phyloP scores from a whole-genome alignment of 2,888 invertebrate species.

The Eupithecia dodoneata region DNA sequence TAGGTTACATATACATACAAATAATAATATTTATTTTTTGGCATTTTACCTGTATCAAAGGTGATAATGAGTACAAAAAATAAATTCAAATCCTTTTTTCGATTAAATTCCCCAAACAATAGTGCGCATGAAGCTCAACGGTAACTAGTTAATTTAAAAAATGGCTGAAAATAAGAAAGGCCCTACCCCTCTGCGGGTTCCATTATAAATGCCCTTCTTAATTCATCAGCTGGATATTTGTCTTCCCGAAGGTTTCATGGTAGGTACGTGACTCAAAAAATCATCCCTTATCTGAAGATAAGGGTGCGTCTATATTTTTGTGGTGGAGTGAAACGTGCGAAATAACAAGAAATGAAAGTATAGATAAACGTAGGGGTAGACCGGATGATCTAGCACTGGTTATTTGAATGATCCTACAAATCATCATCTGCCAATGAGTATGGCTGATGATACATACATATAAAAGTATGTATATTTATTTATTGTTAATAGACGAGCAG shows the following conservation, averaged over 20 bases:
- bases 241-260: slow-evolving; percentile 37
- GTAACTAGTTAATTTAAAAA: not conserved
- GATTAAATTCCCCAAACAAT: not conserved
- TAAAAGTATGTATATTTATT: too few relatives aligned
- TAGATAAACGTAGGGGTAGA: not conserved
- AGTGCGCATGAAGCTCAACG: not conserved
- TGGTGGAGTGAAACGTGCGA: not conserved
- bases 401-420: not conserved
- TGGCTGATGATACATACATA: too few relatives aligned
- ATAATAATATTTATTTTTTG: too few relatives aligned
- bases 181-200: slow-evolving; percentile 27
- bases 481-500: too few relatives aligned
- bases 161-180: slow-evolving; percentile 10
- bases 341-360: not conserved
- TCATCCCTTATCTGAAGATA: slow-evolving; percentile 30
- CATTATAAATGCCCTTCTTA: slow-evolving; percentile 39
- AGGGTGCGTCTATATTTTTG: not conserved
- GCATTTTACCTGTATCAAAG: too few relatives aligned
- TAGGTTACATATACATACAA: too few relatives aligned
- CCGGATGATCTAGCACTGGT: not conserved
- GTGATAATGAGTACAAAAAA: too few relatives aligned
- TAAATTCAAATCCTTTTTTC: too few relatives aligned
- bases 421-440: too few relatives aligned
- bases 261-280: slow-evolving; percentile 41
- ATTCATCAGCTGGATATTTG: slow-evolving; percentile 38